Base-by-base conservation (phyloP, 2,888 invertebrate genomes). In the Caenorhabditis sp. region DNA sequence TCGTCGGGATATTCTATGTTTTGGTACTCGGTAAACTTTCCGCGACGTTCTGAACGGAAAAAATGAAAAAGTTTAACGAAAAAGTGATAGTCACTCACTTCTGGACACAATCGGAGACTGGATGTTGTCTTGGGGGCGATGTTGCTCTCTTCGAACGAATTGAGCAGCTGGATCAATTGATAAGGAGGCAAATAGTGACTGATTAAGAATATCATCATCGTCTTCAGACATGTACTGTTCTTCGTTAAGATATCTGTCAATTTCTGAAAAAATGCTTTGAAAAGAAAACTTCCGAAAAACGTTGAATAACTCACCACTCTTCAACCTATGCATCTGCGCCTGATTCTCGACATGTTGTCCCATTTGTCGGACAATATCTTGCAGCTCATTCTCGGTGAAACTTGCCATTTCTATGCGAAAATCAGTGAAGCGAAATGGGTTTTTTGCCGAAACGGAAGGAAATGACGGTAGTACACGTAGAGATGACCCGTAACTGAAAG, bases 281-380 rank as follows among this genome's bases (percentile, higher is more conserved):
- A 37, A 26, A 22, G 20, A 11, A 6, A 9, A 20, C 28, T 64
- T 40, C 13, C 13, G 8, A 18, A 40, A 22, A 44, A 61, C n/a
- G 15, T 5, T 51, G 4, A 9, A 3, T 37, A 32, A 58, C 69
- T 47, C 0, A 76, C 81, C 81, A 11, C 47, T 64, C 61, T 53
- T 70, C 20, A 81, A 24, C 32, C 24, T 58, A 6, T 61, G 65
- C 20, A 81, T n/a, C 20, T 70, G 56, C 11, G 35, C 53, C 5
- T 32, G 26, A 51, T 35, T 70, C 3, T 65, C 35, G 8, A 81
- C 62, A 22, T 70, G 44, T 6, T 64, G 65, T 13, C 81, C 81
- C 81, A 81, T 81, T 50, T 71, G 60, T 11, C 65, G 22, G 3
- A 76, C 32, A 62, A 81, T 67, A n/a, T 76, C 70, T 26, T 81